phyloP scores from a whole-genome alignment of 2,113 vertebrate genomes.

The Epinephelus moara region DNA sequence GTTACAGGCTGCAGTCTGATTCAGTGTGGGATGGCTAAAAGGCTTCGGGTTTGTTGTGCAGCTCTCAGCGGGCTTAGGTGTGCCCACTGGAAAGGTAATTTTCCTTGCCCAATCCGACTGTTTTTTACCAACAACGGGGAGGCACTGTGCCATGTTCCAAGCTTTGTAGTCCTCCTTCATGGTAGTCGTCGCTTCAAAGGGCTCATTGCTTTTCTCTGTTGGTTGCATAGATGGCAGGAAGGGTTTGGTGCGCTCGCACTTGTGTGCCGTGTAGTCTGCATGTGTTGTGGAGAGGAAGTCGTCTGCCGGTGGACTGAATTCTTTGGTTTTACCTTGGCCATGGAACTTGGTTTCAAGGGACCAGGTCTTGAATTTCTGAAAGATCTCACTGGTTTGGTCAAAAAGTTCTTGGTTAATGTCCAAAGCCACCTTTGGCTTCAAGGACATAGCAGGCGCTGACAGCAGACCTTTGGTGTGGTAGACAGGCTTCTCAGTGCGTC shows the following conservation, averaged over 20 bases:
- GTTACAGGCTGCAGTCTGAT: slow-evolving; percentile 51
- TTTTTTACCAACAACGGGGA: background rate
- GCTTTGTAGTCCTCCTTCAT: slow-evolving; percentile 79
- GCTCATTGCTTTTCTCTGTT: slow-evolving; percentile 12
- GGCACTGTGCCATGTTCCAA: slow-evolving; percentile 46
- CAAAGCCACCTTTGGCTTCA: slow-evolving; percentile 48
- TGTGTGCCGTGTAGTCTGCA: slow-evolving; percentile 60
- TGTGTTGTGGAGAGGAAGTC: slow-evolving; percentile 72
- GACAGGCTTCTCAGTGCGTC: slow-evolving; percentile 32
- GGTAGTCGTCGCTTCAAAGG: slow-evolving; percentile 65
- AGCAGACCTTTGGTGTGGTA: slow-evolving; percentile 56
- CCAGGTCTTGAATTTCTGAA: slow-evolving; percentile 79
- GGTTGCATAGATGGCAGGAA: slow-evolving; percentile 2
- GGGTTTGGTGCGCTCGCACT: slow-evolving; percentile 46
- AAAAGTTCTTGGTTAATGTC: slow-evolving; percentile 37
- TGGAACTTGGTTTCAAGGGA: slow-evolving; percentile 39
- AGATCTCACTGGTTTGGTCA: slow-evolving; percentile 62
- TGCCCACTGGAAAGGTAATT: slow-evolving; percentile 31
- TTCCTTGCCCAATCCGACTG: slow-evolving; percentile 52
- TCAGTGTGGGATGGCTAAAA: slow-evolving; percentile 9
- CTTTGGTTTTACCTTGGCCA: slow-evolving; percentile 10
- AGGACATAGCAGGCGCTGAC: slow-evolving; percentile 42
- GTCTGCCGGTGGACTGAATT: slow-evolving; percentile 65
- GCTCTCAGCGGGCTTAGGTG: slow-evolving; percentile 28
- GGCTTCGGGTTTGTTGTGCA: slow-evolving; percentile 59